phyloP scores from a whole-genome alignment of 1,140 invertebrate genomes.

The Branchinecta lynchi region DNA sequence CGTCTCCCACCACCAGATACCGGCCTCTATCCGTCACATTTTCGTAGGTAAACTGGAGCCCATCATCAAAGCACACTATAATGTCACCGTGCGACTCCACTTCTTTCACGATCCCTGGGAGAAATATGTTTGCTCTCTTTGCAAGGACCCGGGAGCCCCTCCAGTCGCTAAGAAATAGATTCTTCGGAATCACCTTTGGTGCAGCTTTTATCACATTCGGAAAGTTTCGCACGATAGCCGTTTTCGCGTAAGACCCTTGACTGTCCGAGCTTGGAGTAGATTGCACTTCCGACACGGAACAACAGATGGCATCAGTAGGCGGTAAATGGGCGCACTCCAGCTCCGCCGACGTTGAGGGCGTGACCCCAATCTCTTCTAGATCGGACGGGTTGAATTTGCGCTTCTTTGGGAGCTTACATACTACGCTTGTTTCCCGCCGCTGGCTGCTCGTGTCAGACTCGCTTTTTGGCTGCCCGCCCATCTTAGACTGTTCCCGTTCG shows the following conservation, averaged over 20 bases:
- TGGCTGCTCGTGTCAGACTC: conserved; percentile 10
- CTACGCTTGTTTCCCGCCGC: conserved; percentile 17
- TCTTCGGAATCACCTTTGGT: conserved; percentile 4
- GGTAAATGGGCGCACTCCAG: conserved; percentile 10
- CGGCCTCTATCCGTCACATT: conserved; percentile 32
- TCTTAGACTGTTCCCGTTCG: neutral
- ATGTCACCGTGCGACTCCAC: conserved; percentile 43
- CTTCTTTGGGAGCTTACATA: conserved; percentile 62
- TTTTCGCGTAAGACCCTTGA: neutral
- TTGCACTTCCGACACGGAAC: neutral
- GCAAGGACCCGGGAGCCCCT: conserved; percentile 74
- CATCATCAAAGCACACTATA: conserved; percentile 50
- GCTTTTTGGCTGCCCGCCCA: conserved; percentile 3
- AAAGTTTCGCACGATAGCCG: neutral
- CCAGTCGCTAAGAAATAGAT: conserved; percentile 79
- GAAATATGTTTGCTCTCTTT: conserved; percentile 59
- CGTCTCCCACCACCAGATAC: conserved; percentile 75
- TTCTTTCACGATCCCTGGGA: conserved; percentile 56
- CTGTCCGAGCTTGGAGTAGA: neutral
- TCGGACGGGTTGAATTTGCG: conserved; percentile 70
- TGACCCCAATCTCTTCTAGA: conserved; percentile 42
- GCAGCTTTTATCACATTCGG: neutral
- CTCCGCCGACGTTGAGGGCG: conserved; percentile 28
- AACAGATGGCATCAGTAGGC: conserved; percentile 12
- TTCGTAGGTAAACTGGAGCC: conserved; percentile 41